phyloP scores from a whole-genome alignment of 2,797 vertebrate genomes.

The Oreonectes daqikongensis region DNA sequence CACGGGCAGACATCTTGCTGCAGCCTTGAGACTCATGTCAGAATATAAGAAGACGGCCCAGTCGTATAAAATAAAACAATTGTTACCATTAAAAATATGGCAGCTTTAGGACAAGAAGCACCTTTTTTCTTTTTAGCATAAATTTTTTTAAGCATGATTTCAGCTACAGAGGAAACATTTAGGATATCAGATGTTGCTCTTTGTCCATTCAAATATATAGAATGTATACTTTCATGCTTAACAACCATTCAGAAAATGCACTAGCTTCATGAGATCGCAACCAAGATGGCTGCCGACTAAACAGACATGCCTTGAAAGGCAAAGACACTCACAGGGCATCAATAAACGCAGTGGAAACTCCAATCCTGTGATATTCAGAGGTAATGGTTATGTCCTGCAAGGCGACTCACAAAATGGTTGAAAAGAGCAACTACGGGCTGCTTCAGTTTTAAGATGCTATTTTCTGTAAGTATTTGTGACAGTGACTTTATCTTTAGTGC shows the following conservation, averaged over 20 bases:
- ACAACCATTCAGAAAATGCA: not conserved
- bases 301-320: not conserved
- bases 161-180: not conserved
- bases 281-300: not conserved
- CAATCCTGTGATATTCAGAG: constrained; percentile 23
- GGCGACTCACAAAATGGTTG: not conserved
- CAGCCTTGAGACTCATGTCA: not conserved
- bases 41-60: not conserved
- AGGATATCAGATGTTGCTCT: not conserved
- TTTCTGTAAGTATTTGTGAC: constrained; percentile 16
- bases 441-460: constrained; percentile 22
- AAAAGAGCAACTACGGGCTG: not conserved
- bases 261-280: not conserved
- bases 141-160: not conserved
- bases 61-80: not conserved
- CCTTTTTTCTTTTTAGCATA: not conserved
- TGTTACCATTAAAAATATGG: not conserved
- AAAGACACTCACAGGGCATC: too few relatives aligned
- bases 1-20: not conserved
- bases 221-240: not conserved
- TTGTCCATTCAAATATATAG: not conserved
- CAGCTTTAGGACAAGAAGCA: too few relatives aligned
- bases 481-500: constrained; percentile 25
- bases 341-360: constrained; percentile 13
- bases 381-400: constrained; percentile 12